These are phyloP conservation scores for Eulemur coronatus DNA, from an alignment of 2,797 vertebrate species.

Conservation along the genomic window DNA sequence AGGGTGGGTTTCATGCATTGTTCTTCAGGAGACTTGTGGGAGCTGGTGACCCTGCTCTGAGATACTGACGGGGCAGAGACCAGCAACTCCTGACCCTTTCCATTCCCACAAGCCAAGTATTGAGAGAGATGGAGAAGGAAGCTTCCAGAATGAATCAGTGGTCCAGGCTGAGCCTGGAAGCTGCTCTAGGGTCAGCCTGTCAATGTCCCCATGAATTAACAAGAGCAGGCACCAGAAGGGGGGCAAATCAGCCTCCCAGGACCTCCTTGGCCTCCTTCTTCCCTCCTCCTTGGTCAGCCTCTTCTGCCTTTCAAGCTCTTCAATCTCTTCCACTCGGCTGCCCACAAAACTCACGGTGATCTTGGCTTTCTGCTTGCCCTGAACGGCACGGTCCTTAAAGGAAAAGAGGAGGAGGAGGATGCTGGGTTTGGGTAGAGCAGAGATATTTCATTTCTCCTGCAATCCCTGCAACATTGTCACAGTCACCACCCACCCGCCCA, in stretches of 20 bases:
- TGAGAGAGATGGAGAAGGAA: not conserved
- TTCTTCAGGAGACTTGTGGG: fast-evolving
- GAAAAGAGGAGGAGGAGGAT: too few relatives aligned
- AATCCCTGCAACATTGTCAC: not conserved
- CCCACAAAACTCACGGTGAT: not conserved
- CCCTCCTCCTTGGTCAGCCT: not conserved
- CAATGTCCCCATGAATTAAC: not conserved
- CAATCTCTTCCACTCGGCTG: not conserved
- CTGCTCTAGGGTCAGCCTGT: not conserved
- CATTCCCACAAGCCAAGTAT: not conserved
- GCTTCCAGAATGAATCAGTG: not conserved
- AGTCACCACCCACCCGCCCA: not conserved
- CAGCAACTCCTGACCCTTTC: not conserved
- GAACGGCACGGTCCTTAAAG: not conserved
- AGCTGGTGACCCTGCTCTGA: not conserved
- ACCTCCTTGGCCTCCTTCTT: not conserved
- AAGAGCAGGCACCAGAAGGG: not conserved
- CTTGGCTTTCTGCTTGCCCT: not conserved
- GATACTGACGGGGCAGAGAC: not conserved
- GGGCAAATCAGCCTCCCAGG: not conserved
- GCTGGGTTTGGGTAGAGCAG: not conserved
- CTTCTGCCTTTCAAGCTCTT: not conserved
- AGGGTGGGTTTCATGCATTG: not conserved
- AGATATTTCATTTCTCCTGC: not conserved
- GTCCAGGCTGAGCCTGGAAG: not conserved